A percentile compares a stretch with the other conserved stretches of the same genome.
Evolutionary conservation across 2,113 vertebrate genomes (phyloP).

Genomic region (Anser cygnoides): DNA sequence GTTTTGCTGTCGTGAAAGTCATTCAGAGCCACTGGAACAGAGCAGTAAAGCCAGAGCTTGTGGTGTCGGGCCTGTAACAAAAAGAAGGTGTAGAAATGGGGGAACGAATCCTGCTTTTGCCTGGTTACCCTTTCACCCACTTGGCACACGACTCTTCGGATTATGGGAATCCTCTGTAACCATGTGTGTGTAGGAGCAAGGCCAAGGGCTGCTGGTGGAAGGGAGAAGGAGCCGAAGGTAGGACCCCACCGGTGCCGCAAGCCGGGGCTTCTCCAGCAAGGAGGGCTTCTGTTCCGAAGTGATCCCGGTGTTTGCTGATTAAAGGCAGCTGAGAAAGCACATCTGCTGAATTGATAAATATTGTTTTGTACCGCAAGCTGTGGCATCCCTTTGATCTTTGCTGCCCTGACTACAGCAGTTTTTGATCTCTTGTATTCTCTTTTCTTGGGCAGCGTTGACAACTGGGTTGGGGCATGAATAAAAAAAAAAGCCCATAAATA

Average conservation of each 20-base stretch:
- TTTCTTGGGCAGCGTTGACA: constrained; percentile 38
- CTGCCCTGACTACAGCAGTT: neutral
- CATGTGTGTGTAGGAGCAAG: neutral
- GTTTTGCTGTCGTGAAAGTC: neutral
- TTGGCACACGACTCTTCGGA: accelerated
- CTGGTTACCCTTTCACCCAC: neutral
- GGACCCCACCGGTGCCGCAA: neutral
- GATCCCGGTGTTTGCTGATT: neutral
- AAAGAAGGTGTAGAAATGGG: neutral
- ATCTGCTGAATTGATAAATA: constrained; percentile 45
- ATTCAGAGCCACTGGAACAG: neutral
- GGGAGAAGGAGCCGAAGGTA: neutral
- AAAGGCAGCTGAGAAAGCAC: constrained; percentile 54
- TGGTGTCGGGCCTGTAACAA: neutral
- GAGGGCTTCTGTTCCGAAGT: neutral
- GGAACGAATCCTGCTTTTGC: neutral
- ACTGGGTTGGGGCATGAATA: neutral
- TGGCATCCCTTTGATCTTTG: constrained; percentile 38
- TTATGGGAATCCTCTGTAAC: neutral
- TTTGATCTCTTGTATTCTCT: constrained; percentile 32
- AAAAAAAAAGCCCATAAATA: constrained; percentile 35
- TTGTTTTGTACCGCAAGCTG: constrained; percentile 38
- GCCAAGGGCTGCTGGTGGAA: neutral
- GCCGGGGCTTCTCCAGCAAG: neutral
- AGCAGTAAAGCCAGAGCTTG: neutral